These are phyloP conservation scores for Cheilosia vernalis DNA, from an alignment of 2,888 invertebrate genomes.

Conservation along the genomic window DNA sequence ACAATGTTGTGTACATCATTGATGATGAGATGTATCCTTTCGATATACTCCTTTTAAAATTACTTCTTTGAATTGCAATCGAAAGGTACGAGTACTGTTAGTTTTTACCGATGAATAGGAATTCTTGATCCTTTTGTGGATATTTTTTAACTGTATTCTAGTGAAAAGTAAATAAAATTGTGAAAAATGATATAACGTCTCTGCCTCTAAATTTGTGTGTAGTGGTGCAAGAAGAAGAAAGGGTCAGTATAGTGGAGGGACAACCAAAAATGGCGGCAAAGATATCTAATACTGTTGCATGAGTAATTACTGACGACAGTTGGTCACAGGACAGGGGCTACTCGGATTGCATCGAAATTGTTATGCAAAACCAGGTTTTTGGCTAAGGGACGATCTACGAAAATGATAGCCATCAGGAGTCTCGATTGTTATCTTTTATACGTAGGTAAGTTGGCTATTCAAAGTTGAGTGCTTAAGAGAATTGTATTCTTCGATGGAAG, in stretches of 20 bases:
- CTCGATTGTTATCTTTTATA: constrained; percentile 27
- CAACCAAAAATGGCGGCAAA: constrained; percentile 15
- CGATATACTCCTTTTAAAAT: constrained; percentile 20
- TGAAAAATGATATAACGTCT: constrained; percentile 46
- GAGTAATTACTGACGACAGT: constrained; percentile 29
- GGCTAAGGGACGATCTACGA: background rate
- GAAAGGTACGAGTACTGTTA: constrained; percentile 51
- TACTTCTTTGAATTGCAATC: constrained; percentile 37
- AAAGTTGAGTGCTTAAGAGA: constrained; percentile 3
- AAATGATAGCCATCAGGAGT: constrained; percentile 1
- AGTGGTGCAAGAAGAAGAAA: background rate
- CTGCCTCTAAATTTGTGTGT: constrained; percentile 11
- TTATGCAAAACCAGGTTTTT: constrained; percentile 45
- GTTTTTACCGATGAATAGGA: constrained; percentile 29
- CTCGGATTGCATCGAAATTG: constrained; percentile 37
- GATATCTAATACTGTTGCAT: background rate
- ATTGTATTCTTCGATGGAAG: constrained; percentile 11
- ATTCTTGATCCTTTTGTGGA: constrained; percentile 20
- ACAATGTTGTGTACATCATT: constrained; percentile 61
- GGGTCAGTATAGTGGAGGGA: constrained; percentile 2
- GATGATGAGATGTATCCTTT: constrained; percentile 67
- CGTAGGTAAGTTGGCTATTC: constrained; percentile 10
- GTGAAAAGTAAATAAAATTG: constrained; percentile 28
- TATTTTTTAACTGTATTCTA: constrained; percentile 45
- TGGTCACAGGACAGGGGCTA: constrained; percentile 14